phyloP scores from a whole-genome alignment of 2,888 invertebrate genomes.

The Acrobasis suavella region DNA sequence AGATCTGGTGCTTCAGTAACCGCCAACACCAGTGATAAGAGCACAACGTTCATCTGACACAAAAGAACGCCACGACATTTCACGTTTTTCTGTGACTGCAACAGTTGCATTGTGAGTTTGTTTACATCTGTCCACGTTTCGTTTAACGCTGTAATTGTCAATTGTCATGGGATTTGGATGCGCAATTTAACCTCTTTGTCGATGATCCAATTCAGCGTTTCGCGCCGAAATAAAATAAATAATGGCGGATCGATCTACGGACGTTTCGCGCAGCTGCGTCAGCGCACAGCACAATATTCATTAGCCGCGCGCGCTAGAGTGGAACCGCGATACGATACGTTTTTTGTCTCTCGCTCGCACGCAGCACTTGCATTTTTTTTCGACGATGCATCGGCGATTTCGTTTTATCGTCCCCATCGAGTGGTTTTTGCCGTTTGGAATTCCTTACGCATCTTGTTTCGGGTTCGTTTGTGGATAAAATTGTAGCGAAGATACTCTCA shows the following conservation, averaged over 20 bases:
- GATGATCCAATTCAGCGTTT: slow-evolving; percentile 76
- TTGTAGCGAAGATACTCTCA: slow-evolving; percentile 38
- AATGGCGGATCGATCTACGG: slow-evolving; percentile 68
- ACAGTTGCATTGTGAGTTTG: slow-evolving; percentile 56
- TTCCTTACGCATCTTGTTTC: slow-evolving; percentile 74
- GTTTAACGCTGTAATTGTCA: slow-evolving; percentile 65
- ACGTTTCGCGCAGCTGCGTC: slow-evolving; percentile 69
- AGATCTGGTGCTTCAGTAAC: slow-evolving; percentile 8
- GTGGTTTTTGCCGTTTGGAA: slow-evolving; percentile 76
- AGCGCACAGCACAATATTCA: slow-evolving; percentile 67
- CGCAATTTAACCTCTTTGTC: slow-evolving; percentile 80
- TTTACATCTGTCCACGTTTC: slow-evolving; percentile 77
- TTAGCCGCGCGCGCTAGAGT: slow-evolving; percentile 76
- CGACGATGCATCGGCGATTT: slow-evolving; percentile 78
- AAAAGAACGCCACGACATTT: slow-evolving; percentile 15
- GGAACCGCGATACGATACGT: slow-evolving; percentile 78
- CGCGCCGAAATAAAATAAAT: slow-evolving; percentile 80
- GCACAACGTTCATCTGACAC: background rate
- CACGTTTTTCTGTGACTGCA: slow-evolving; percentile 8
- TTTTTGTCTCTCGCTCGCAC: slow-evolving; percentile 79
- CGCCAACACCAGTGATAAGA: background rate
- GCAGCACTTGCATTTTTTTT: slow-evolving; percentile 75
- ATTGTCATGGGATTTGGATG: slow-evolving; percentile 79
- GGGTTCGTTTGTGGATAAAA: slow-evolving; percentile 55
- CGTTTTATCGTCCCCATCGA: slow-evolving; percentile 78